These are phyloP conservation scores for Epizoanthus ramosus DNA, from an alignment of 92 coral and sea anemone species.

Conservation along the genomic window DNA sequence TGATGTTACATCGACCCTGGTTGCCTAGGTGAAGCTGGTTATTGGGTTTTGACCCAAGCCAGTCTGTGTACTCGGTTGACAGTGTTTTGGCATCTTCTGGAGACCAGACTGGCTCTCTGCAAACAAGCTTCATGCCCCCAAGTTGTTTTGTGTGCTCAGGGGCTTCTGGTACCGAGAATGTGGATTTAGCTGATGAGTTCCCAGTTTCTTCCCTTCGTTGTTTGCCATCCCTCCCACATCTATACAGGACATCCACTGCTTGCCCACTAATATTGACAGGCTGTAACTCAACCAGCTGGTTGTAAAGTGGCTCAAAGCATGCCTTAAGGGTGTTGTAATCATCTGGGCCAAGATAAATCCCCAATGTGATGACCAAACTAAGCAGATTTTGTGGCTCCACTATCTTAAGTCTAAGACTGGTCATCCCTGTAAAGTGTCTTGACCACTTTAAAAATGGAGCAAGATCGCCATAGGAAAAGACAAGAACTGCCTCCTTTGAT, in stretches of 20 bases:
- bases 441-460: constrained; percentile 61
- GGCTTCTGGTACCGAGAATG: constrained; percentile 56
- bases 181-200: constrained; percentile 55
- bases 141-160: constrained; percentile 59
- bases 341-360: constrained; percentile 48
- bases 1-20: constrained; percentile 45
- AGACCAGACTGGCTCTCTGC: constrained; percentile 36
- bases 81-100: neutral
- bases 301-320: constrained; percentile 33
- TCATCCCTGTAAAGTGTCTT: constrained; percentile 51
- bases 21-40: constrained; percentile 36
- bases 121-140: constrained; percentile 46
- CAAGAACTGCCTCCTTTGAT: constrained; percentile 1
- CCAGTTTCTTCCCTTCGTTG: constrained; percentile 45
- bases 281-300: constrained; percentile 10
- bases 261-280: neutral
- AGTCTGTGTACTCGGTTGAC: neutral
- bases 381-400: constrained; percentile 43
- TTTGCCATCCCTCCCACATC: constrained; percentile 38
- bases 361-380: constrained; percentile 37
- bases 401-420: constrained; percentile 37
- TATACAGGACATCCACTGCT: neutral
- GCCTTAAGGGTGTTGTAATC: constrained; percentile 33
- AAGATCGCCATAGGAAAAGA: constrained; percentile 43
- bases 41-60: neutral